phyloP scores from a whole-genome alignment of 1,140 invertebrate genomes.

The Heliothis subflexa region DNA sequence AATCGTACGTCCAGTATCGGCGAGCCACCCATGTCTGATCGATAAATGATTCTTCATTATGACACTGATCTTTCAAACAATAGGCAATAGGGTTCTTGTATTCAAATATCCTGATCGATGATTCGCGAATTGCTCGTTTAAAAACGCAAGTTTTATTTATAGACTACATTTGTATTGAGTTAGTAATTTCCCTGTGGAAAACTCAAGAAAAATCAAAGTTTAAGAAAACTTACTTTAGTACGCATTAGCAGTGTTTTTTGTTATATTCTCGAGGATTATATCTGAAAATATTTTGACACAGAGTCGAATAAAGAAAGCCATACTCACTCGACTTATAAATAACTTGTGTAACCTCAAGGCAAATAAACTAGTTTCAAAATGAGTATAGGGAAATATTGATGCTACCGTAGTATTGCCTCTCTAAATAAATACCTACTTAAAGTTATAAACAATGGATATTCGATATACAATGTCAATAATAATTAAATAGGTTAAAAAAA shows the following conservation, averaged over 20 bases:
- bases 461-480: too few species aligned
- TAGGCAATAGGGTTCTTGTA: conserved; percentile 59
- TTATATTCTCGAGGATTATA: too few species aligned
- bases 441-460: not conserved
- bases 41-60: conserved; percentile 39
- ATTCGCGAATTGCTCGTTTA: conserved; percentile 2
- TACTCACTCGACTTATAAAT: conserved; percentile 33
- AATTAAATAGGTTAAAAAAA: not conserved
- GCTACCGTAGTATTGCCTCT: too few species aligned
- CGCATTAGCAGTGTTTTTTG: too few species aligned
- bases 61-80: conserved; percentile 54
- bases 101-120: conserved; percentile 57
- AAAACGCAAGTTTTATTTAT: not conserved
- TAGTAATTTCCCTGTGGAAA: too few species aligned
- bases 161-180: too few species aligned
- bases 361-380: conserved; percentile 8
- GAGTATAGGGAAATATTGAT: not conserved
- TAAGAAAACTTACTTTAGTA: too few species aligned
- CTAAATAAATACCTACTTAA: too few species aligned
- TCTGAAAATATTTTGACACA: not conserved
- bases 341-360: conserved; percentile 46
- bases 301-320: conserved; percentile 48
- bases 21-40: conserved; percentile 43
- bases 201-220: too few species aligned
- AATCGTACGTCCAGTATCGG: conserved; percentile 17